These are phyloP conservation scores for Melanophora roralis DNA, from an alignment of 2,888 invertebrate genomes.

Conservation along the genomic window DNA sequence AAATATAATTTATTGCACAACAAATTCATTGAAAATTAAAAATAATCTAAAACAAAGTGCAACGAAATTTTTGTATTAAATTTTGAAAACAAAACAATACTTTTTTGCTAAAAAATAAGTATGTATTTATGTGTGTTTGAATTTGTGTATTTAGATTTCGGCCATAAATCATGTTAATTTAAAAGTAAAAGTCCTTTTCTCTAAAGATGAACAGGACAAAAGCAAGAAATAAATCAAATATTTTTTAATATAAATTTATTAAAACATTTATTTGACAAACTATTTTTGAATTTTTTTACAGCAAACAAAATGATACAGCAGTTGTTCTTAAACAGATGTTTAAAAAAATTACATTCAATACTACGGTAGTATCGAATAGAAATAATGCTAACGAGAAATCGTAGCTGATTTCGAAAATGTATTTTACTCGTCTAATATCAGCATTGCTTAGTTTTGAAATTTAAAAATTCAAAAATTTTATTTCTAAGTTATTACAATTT, in stretches of 20 bases:
- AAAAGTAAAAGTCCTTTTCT: conserved; percentile 18
- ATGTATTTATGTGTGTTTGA: too few relatives aligned
- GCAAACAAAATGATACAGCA: not conserved
- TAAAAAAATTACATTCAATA: too few relatives aligned
- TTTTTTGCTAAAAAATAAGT: too few relatives aligned
- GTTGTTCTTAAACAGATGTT: not conserved
- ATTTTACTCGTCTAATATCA: too few relatives aligned
- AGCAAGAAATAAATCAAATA: not conserved
- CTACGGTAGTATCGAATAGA: too few relatives aligned
- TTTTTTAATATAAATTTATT: conserved; percentile 21
- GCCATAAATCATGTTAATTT: conserved; percentile 50
- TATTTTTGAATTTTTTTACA: conserved; percentile 14
- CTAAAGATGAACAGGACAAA: not conserved
- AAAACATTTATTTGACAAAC: conserved; percentile 15
- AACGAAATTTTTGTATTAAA: not conserved
- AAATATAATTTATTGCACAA: conserved; percentile 29
- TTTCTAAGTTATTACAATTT: too few relatives aligned
- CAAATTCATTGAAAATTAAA: conserved; percentile 1
- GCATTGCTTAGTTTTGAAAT: too few relatives aligned
- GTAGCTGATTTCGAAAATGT: too few relatives aligned
- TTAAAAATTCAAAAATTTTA: too few relatives aligned
- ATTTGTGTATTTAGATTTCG: too few relatives aligned
- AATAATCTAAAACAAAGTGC: not conserved
- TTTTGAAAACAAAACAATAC: too few relatives aligned
- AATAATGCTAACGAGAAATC: too few relatives aligned